These are phyloP conservation scores for Cricetomys ansorgei DNA, from an alignment of 2,113 vertebrate species.

Conservation along the genomic window DNA sequence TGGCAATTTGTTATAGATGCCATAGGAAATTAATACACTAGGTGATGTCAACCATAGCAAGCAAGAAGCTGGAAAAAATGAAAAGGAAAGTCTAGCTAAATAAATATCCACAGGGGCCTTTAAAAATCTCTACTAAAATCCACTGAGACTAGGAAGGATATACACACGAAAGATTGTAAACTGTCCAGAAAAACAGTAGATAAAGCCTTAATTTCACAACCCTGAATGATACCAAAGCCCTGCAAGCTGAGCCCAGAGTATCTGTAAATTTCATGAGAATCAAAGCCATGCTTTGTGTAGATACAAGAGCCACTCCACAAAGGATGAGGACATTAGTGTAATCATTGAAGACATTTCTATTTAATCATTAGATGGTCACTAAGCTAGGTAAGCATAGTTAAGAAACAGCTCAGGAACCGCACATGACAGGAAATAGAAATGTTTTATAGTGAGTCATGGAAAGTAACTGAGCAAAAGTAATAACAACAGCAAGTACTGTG, in stretches of 20 bases:
- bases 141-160: not conserved
- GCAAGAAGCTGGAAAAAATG: not conserved
- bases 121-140: not conserved
- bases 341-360: not conserved
- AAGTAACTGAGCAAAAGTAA: not conserved
- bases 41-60: not conserved
- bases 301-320: not conserved
- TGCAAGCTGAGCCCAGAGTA: not conserved
- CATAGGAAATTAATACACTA: not conserved
- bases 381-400: not conserved
- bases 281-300: not conserved
- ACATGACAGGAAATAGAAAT: not conserved
- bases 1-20: not conserved
- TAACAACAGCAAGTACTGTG: not conserved
- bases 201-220: not conserved
- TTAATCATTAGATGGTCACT: not conserved
- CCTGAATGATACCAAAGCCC: not conserved
- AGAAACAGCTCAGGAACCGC: not conserved
- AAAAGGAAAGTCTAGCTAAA: not conserved
- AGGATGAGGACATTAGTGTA: not conserved
- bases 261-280: not conserved
- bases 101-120: not conserved
- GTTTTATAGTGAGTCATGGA: not conserved
- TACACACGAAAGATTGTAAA: not conserved
- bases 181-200: not conserved